Percentiles rank a stretch among this genome's conserved stretches.
Conservation (phyloP, 1,140 invertebrate genomes). For the Hylyphantes graminicola region DNA sequence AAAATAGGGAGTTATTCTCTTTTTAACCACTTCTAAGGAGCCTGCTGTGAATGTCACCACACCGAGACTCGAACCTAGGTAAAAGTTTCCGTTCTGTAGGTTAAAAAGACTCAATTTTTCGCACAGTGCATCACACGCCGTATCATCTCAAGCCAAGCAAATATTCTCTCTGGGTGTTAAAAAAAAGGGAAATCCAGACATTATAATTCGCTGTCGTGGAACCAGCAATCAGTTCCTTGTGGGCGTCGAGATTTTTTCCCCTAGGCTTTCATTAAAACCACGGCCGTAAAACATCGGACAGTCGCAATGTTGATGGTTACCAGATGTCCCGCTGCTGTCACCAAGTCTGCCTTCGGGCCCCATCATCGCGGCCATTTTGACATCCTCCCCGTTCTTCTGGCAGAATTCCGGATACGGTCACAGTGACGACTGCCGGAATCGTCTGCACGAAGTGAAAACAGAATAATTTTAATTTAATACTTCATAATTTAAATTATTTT, state of each 20-base stretch:
- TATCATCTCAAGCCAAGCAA: no score
- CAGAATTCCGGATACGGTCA: slow-evolving; percentile 8
- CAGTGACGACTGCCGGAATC: slow-evolving; percentile 16
- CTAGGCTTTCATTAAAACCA: slow-evolving; percentile 52
- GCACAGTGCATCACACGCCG: no score
- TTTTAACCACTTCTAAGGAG: no score
- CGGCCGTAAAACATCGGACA: slow-evolving; percentile 56
- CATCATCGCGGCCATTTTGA: not conserved
- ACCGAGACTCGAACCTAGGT: no score
- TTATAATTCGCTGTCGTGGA: slow-evolving; percentile 31
- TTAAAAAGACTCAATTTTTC: no score
- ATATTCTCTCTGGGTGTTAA: no score
- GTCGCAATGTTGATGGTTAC: slow-evolving; percentile 52
- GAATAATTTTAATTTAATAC: not conserved
- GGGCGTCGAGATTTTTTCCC: slow-evolving; percentile 44
- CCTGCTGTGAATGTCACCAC: no score
- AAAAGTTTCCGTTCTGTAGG: no score
- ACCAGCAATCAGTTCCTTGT: slow-evolving; percentile 42
- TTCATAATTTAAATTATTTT: no score
- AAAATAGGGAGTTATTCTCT: no score
- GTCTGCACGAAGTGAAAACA: slow-evolving; percentile 24
- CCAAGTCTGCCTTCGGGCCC: slow-evolving; percentile 47
- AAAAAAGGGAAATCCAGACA: slow-evolving; percentile 47
- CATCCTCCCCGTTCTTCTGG: slow-evolving; percentile 28
- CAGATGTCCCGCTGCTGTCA: slow-evolving; percentile 52